Base-by-base conservation (phyloP, 2,113 vertebrate genomes). In the Antennarius striatus region DNA sequence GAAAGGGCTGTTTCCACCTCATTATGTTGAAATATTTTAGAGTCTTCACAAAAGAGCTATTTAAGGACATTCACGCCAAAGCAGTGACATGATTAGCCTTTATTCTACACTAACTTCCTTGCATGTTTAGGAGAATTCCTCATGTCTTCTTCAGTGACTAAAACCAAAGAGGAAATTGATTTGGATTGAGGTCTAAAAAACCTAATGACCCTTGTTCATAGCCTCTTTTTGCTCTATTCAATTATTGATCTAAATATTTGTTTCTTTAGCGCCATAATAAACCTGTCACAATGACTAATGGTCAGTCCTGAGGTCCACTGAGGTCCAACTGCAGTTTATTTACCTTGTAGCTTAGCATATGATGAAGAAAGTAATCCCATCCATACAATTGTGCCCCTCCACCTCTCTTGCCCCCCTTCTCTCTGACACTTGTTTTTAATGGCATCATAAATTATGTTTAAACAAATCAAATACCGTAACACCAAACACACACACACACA, bases 251-350 rank as follows among this genome's bases (percentile, higher is more conserved):
- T 43, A 50, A 11, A 62, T 57, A 8, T 28, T 46, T 56, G n/a
- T 36, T 69, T 17, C 16, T 71, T 59, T 54, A 43, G 15, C 42
- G 29, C 14, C 36, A 2, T 53, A 52, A 15, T 62, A 10, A 55
- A 63, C 0, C 28, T 76, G 74, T 80, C 68, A 80, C 29, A 47
- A 16, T 60, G 58, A 84, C 73, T 62, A 61, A 80, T 82, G 73
- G 15, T 13, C 50, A 61, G 42, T 52, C 55, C 40, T 15, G 46
- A 52, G 39, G 57, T 22, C 2, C 17, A 49, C 49, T 39, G 14
- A 59, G 52, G 42, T 62, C 42, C 43, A 51, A 10, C 30, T 30
- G 39, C 50, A 15, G 51, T 63, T 56, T 63, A 59, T 72, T 63
- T 30, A 65, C 12, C 10, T 6, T 50, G 4, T 11, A 36, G 10